Conservation (phyloP, 1,140 invertebrate species). For the Conus betulinus region DNA sequence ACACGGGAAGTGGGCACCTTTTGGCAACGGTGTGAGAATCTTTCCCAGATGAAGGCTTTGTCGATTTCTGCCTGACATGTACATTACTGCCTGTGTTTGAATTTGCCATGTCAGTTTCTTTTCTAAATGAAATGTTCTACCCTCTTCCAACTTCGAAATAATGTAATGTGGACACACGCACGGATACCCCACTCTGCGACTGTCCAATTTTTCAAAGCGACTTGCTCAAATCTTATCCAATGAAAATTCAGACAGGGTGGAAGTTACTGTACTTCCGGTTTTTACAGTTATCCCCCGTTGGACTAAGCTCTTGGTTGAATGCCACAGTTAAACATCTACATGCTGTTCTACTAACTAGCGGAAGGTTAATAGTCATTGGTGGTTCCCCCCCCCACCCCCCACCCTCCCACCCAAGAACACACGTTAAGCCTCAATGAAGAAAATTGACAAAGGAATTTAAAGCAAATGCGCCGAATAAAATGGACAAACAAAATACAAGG, state of each 20-base stretch:
- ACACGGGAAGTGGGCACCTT: neutral
- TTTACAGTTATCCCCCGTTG: neutral
- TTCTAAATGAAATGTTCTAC: too few species aligned
- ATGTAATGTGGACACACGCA: too few species aligned
- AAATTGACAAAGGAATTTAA: too few species aligned
- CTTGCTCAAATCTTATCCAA: neutral
- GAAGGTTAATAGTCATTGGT: too few species aligned
- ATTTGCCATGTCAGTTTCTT: slow-evolving; percentile 3
- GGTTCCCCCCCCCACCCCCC: too few species aligned
- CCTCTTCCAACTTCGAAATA: too few species aligned
- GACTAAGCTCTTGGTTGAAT: neutral
- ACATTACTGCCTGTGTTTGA: neutral
- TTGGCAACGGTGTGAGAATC: slow-evolving; percentile 14
- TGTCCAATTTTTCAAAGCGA: neutral
- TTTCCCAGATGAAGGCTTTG: slow-evolving; percentile 2
- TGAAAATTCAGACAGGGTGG: neutral
- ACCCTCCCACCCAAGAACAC: too few species aligned
- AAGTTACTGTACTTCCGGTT: neutral
- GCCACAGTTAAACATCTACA: neutral
- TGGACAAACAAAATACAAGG: too few species aligned
- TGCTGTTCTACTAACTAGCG: too few species aligned
- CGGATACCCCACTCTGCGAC: too few species aligned
- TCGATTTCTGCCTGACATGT: slow-evolving; percentile 7
- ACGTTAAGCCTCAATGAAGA: too few species aligned
- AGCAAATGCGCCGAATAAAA: too few species aligned